These are phyloP conservation scores for Datnioides undecimradiatus DNA, from an alignment of 2,113 vertebrate species.

Conservation along the genomic window DNA sequence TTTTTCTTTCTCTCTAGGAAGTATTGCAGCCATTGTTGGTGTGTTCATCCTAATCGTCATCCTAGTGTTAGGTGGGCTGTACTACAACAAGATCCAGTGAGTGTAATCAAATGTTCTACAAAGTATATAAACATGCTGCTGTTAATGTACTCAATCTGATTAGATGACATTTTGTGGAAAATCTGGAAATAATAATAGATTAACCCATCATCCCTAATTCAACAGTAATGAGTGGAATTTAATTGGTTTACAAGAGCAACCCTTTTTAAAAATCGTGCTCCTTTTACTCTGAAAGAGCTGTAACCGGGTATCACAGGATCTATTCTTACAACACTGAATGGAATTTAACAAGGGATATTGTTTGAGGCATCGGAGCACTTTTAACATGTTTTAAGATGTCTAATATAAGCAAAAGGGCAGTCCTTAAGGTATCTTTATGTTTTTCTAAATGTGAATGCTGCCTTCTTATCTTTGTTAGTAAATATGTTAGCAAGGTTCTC, in stretches of 20 bases:
- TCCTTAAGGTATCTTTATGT: not conserved
- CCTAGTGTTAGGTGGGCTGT: slow-evolving; percentile 61
- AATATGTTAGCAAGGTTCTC: not conserved
- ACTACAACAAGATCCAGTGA: slow-evolving; percentile 74
- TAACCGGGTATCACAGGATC: not conserved
- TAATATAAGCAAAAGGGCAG: not conserved
- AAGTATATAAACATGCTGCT: not conserved
- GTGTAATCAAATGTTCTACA: slow-evolving; percentile 23
- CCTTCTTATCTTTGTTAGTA: not conserved
- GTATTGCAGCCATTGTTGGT: slow-evolving; percentile 57
- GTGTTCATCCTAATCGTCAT: slow-evolving; percentile 46
- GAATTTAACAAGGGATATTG: not conserved
- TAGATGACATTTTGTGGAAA: not conserved
- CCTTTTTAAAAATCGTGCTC: not conserved
- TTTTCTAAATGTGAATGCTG: not conserved
- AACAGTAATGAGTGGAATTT: not conserved
- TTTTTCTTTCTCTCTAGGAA: slow-evolving; percentile 53
- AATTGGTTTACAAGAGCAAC: not conserved
- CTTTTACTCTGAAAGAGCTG: not conserved
- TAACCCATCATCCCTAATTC: too few relatives aligned
- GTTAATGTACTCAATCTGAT: not conserved
- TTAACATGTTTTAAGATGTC: not conserved
- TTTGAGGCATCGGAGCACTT: not conserved
- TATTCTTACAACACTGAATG: not conserved
- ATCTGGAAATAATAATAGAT: too few relatives aligned